Evolutionary conservation across 2,113 vertebrate species (phyloP).

Genomic region (Carassius auratus): DNA sequence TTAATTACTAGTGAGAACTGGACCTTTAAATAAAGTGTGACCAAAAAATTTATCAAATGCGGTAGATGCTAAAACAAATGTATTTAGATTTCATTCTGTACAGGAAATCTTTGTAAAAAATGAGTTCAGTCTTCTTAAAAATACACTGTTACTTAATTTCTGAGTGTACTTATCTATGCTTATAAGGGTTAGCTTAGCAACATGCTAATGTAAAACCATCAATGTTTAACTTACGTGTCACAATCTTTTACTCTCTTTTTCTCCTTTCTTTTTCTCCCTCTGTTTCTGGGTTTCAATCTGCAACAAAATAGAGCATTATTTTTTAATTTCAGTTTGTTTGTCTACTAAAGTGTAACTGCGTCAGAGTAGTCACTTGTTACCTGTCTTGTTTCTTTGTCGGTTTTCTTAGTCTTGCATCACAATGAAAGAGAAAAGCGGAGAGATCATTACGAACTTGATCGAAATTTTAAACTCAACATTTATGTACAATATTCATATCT

Average conservation of each 20-base stretch:
- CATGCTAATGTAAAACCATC: not conserved
- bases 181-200: not conserved
- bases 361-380: conserved; percentile 59
- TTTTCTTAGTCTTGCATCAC: conserved; percentile 71
- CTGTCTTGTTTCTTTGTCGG: conserved; percentile 68
- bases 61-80: not conserved
- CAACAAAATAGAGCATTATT: not conserved
- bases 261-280: conserved; percentile 76
- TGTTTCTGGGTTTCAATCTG: conserved; percentile 71
- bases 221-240: conserved; percentile 66
- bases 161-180: not conserved
- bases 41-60: not conserved
- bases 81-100: not conserved
- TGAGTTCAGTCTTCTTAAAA: too few relatives aligned
- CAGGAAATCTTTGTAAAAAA: not conserved
- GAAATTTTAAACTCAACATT: not conserved
- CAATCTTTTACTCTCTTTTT: conserved; percentile 75
- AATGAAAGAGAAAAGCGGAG: conserved; percentile 3
- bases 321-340: not conserved
- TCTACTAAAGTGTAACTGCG: not conserved
- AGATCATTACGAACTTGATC: not conserved
- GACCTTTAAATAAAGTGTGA: too few relatives aligned
- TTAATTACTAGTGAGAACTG: too few relatives aligned
- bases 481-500: conserved; percentile 30
- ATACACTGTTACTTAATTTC: not conserved